Evolutionary conservation across 2,888 invertebrate species (phyloP), one percentile per base, ranked within the genome.

Genomic region (Drosophila niveifrons): DNA sequence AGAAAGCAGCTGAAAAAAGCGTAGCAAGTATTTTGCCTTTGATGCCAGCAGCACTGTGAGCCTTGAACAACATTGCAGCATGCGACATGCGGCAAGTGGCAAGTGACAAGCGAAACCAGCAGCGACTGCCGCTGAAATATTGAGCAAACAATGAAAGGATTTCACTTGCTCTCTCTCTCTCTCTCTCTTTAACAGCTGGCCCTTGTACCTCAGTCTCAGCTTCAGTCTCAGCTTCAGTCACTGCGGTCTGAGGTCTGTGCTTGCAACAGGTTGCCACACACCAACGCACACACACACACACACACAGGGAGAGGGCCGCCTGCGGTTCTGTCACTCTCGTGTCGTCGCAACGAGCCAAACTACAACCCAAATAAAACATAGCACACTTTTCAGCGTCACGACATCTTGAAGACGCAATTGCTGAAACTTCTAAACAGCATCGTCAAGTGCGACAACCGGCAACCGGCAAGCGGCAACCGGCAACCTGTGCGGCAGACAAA

Each of bases 81-180:
- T 36, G 50, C 7, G 11, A 46, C 48, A 44, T 29, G 43, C 18
- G 31, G 15, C 31, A 50, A 23, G 50, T 39, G 18, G 53, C 13
- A 57, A 18, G 3, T 29, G 31, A 31, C 10, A 51, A 23, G n/a
- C 39, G 53, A 52, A 48, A 58, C 34, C 34, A 39, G 2, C 43
- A 52, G 13, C 39, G 53, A 50, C 53, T 55, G 41, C 36, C 36
- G 34, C 59, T 51, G 55, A 72, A 75, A 72, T 59, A 59, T 52
- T 72, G 72, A 47, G 51, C 58, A 72, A 66, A 77, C 62, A 77
- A 58, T 50, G 71, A 75, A 70, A 66, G 71, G 57, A 75, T 57
- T 57, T 52, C 58, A 51, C 46, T 51, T 51, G 44, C 43, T 59
- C 43, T 65, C 59, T 48, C 56, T 69, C 46, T 47, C 43, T 59